Evolutionary conservation across 2,888 invertebrate genomes (phyloP).

Genomic region (Neocrepidodera transversa): DNA sequence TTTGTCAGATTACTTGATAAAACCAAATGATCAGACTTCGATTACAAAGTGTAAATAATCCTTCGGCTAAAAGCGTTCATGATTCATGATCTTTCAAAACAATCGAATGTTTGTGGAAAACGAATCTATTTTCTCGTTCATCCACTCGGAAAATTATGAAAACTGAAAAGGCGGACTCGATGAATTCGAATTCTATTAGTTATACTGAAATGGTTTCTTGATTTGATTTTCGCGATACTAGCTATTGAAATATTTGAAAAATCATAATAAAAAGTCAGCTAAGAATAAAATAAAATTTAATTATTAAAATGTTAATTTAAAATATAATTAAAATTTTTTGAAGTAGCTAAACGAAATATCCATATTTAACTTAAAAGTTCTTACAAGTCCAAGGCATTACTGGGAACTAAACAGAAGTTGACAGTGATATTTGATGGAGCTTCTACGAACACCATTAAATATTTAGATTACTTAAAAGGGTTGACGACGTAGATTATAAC

Average conservation of each 20-base stretch:
- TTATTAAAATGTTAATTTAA: no score
- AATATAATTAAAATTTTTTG: no score
- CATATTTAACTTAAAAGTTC: constrained; percentile 19
- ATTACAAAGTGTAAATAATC: constrained; percentile 29
- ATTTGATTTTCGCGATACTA: no score
- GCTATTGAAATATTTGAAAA: no score
- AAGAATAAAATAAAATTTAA: no score
- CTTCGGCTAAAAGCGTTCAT: constrained; percentile 3
- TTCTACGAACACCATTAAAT: constrained; percentile 53
- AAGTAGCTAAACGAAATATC: no score
- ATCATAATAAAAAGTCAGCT: no score
- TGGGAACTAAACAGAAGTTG: constrained; percentile 27
- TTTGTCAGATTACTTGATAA: constrained; percentile 54
- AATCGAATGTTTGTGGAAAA: constrained; percentile 14
- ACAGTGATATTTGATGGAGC: constrained; percentile 28
- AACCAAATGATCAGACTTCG: constrained; percentile 31
- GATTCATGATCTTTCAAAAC: constrained; percentile 1
- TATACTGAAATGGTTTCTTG: constrained; percentile 9
- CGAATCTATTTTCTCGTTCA: constrained; percentile 5
- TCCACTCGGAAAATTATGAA: constrained; percentile 13
- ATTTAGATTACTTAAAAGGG: constrained; percentile 61
- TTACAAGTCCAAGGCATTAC: constrained; percentile 4
- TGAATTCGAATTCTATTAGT: constrained; percentile 13
- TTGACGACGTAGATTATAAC: constrained; percentile 54
- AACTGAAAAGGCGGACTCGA: constrained; percentile 7